Percentiles rank a stretch among this genome's conserved stretches.
Conservation (phyloP, 2,888 invertebrate species). For the Eupithecia subumbrata region DNA sequence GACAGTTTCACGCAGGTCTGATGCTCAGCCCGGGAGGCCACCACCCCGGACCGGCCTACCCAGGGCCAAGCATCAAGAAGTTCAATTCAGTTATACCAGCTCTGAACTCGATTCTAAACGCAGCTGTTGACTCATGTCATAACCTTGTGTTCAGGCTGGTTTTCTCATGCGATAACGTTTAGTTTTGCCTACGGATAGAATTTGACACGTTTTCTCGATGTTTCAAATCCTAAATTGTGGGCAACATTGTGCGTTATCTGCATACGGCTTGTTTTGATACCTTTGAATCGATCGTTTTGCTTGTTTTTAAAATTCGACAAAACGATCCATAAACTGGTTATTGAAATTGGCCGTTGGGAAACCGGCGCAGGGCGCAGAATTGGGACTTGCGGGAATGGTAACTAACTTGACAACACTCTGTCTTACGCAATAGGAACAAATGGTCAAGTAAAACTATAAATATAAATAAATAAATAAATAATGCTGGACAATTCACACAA, state of each 20-base stretch:
- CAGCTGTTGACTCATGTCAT: conserved; percentile 15
- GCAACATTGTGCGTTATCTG: not conserved
- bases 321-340: not conserved
- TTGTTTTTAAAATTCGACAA: not conserved
- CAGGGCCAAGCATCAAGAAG: conserved; percentile 51
- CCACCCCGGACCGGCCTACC: conserved; percentile 66
- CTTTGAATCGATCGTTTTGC: not conserved
- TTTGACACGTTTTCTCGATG: not conserved
- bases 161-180: not conserved
- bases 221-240: not conserved
- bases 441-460: not conserved
- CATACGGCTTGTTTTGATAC: not conserved
- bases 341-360: not conserved
- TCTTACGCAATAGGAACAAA: not conserved
- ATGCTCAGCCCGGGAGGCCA: conserved; percentile 78
- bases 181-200: not conserved
- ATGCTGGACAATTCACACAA: too few species aligned
- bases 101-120: conserved; percentile 53
- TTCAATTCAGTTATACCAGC: conserved; percentile 69
- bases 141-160: not conserved
- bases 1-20: conserved; percentile 94
- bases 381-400: not conserved
- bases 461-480: too few species aligned
- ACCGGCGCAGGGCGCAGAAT: not conserved
- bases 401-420: not conserved